Percentiles rank a stretch among this genome's conserved stretches.
Evolutionary conservation across 2,113 vertebrate genomes (phyloP).

Genomic region (Rhea pennata): DNA sequence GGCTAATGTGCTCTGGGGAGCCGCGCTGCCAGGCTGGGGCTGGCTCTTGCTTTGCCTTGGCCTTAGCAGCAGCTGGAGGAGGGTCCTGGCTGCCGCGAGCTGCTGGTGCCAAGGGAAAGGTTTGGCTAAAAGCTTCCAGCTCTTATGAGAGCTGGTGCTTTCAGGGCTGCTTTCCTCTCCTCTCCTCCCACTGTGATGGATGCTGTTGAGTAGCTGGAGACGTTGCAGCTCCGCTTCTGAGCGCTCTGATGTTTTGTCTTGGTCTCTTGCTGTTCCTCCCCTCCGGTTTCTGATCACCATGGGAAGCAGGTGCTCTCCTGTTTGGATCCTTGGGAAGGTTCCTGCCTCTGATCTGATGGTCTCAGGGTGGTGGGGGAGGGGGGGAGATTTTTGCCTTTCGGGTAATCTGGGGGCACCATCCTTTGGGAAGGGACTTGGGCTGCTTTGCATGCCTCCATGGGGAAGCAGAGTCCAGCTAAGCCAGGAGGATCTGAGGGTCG

Average conservation of each 20-base stretch:
- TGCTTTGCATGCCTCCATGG: too few relatives aligned
- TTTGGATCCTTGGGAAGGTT: neutral
- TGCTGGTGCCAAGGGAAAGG: neutral
- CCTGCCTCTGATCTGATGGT: neutral
- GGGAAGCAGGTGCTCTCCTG: rapidly evolving
- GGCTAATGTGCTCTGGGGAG: neutral
- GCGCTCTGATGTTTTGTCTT: neutral
- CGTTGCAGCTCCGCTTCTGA: neutral
- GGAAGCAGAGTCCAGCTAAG: neutral
- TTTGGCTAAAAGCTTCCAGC: neutral
- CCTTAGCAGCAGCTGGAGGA: neutral
- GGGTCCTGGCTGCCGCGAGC: neutral
- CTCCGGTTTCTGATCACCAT: neutral
- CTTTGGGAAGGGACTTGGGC: neutral
- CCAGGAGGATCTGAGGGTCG: too few relatives aligned
- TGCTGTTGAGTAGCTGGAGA: neutral
- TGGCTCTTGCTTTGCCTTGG: neutral
- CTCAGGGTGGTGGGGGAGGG: neutral
- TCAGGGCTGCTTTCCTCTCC: neutral
- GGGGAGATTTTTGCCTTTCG: neutral
- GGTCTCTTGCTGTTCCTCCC: neutral
- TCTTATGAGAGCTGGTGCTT: neutral
- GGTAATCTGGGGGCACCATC: neutral
- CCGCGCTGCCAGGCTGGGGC: neutral
- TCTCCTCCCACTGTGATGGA: neutral